These are phyloP conservation scores for Argyrosomus regius DNA, from an alignment of 2,797 vertebrate species.

Conservation along the genomic window DNA sequence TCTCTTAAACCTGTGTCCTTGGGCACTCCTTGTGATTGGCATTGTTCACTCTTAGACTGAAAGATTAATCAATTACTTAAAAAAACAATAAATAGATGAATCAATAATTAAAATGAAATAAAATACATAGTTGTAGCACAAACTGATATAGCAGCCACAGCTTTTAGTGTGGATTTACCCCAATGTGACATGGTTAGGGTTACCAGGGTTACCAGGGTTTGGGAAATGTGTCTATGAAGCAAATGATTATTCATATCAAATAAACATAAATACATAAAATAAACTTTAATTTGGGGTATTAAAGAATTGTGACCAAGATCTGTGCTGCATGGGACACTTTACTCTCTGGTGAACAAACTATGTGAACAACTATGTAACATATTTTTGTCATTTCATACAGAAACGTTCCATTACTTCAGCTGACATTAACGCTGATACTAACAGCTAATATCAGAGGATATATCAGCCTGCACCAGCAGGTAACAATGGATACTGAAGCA, in stretches of 20 bases:
- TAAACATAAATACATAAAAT: not conserved
- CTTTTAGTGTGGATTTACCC: not conserved
- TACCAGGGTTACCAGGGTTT: too few relatives aligned
- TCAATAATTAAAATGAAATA: not conserved
- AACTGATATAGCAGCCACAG: not conserved
- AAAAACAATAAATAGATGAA: not conserved
- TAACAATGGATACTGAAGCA: too few relatives aligned
- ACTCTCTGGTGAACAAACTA: not conserved
- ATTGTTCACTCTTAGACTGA: not conserved
- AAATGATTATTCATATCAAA: not conserved
- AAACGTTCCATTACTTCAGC: not conserved
- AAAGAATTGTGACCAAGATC: not conserved
- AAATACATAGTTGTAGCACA: not conserved
- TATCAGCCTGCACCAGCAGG: not conserved
- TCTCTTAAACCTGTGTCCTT: not conserved
- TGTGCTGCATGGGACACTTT: not conserved
- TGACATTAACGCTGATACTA: not conserved
- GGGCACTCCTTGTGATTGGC: not conserved
- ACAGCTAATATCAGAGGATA: slow-evolving; percentile 10
- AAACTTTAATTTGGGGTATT: slow-evolving; percentile 1
- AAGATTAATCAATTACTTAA: not conserved
- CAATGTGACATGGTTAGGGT: not conserved
- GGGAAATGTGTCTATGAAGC: too few relatives aligned
- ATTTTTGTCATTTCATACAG: too few relatives aligned
- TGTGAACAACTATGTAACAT: not conserved